Evolutionary conservation across 1,140 invertebrate genomes (phyloP), one percentile per base, ranked within the genome.

Genomic region (Caenorhabditis tropicalis): DNA sequence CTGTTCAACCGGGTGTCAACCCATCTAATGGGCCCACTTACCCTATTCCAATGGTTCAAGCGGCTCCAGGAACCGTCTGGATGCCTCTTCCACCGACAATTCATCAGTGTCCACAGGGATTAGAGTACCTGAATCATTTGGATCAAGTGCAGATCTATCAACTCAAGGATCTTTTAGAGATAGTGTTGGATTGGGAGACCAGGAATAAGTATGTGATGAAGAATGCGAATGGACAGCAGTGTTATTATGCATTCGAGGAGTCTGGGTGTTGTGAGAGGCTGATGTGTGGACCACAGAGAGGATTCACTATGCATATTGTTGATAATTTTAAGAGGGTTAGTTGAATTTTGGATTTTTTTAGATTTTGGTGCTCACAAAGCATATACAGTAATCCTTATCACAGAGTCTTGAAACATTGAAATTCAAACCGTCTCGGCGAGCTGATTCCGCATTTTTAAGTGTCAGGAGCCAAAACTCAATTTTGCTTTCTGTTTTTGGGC

Each of bases 291-390:
- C 10, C 27, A 19, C 33, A 65, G 10, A 6, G 81, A 19, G 81
- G 33, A 15, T 82, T 60, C 24, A 39, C 19, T 6, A 82, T 82
- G 49, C 81, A 82, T 27, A 82, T 82, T 9, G 81, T 82, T 3
- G 81, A 82, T 43, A 82, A 82, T 65, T 82, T 82, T 27, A 60
- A 82, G 21, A 65, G n/a, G 58, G 58, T 82, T 21, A 49, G 36
- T 70, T 2, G n/a, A n/a, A 27, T 60, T 58, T 58, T 9, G 56
- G 16, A 58, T 7, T 9, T 27, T 31, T 58, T 58, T 1, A 58
- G 29, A 58, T n/a, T n/a, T n/a, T n/a, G n/a, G 19, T 6, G 16
- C 12, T 70, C 4, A 19, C 0, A 27, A 24, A 24, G 29, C 7
- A 9, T 4, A 39, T 70, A 5, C 5, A n/a, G 15, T 6, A 33